phyloP scores from a whole-genome alignment of 2,113 vertebrate species.

The Xiphophorus maculatus region DNA sequence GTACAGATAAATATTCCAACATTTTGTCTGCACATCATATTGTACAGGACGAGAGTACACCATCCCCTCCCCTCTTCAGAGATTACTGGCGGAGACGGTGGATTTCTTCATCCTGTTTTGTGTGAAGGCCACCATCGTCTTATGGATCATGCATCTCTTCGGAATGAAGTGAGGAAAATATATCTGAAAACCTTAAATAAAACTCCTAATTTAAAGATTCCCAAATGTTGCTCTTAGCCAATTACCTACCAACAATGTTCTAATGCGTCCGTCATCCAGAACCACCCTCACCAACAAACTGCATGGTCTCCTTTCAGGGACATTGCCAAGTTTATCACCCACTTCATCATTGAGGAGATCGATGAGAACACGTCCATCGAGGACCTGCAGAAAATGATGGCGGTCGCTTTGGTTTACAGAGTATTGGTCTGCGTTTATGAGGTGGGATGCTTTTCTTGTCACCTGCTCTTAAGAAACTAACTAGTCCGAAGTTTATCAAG shows the following conservation, averaged over 20 bases:
- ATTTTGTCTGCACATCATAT: background rate
- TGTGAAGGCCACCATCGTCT: constrained; percentile 92
- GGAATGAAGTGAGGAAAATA: constrained; percentile 91
- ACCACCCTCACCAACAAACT: background rate
- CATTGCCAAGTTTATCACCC: constrained; percentile 93
- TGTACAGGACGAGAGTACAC: constrained; percentile 88
- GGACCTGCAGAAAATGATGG: constrained; percentile 97
- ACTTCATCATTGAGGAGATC: constrained; percentile 97
- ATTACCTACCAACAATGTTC: background rate
- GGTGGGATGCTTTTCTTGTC: constrained; percentile 73
- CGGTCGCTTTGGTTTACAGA: constrained; percentile 93
- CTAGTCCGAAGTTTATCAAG: background rate
- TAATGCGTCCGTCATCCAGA: background rate
- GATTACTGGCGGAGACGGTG: constrained; percentile 94
- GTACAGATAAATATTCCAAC: background rate
- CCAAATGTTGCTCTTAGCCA: too few relatives aligned
- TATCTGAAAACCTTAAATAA: background rate
- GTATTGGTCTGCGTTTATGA: constrained; percentile 94
- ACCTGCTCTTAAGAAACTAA: too few relatives aligned
- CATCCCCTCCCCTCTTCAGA: constrained; percentile 90
- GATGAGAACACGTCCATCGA: constrained; percentile 96
- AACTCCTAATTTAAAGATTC: background rate
- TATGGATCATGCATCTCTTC: constrained; percentile 95
- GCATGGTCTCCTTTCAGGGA: constrained; percentile 82
- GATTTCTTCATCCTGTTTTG: constrained; percentile 97